Evolutionary conservation across 1,140 invertebrate species (phyloP).

Genomic region (Heliconius hermathena): DNA sequence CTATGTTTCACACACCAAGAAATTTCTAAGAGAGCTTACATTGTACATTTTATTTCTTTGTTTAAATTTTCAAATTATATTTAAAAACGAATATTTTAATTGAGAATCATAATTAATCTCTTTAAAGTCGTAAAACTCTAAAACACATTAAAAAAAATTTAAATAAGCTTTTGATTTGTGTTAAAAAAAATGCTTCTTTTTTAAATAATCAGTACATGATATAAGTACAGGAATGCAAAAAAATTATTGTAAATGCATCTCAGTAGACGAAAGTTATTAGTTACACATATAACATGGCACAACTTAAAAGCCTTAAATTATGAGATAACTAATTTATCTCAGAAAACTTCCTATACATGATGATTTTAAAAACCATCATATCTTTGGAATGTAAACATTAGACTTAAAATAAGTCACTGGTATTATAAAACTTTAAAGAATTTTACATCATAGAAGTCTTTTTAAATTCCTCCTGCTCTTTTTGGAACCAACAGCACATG

Average conservation of each 20-base stretch:
- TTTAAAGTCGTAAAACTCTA: too few species aligned
- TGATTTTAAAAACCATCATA: slow-evolving; percentile 52
- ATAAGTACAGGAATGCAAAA: background rate
- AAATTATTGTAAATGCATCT: background rate
- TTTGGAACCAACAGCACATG: slow-evolving; percentile 62
- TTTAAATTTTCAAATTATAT: background rate
- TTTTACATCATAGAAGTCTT: slow-evolving; percentile 58
- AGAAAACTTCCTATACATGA: slow-evolving; percentile 44
- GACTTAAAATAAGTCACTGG: slow-evolving; percentile 52
- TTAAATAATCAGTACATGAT: background rate
- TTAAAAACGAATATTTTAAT: background rate
- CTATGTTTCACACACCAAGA: slow-evolving; percentile 1
- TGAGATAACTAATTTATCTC: slow-evolving; percentile 37
- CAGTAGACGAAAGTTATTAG: background rate
- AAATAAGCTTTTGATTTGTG: background rate
- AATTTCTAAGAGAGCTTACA: slow-evolving; percentile 6
- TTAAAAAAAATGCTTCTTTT: background rate
- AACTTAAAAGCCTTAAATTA: slow-evolving; percentile 48
- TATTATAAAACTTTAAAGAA: slow-evolving; percentile 32
- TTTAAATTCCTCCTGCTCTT: slow-evolving; percentile 74
- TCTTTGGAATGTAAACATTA: slow-evolving; percentile 60
- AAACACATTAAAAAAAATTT: too few species aligned
- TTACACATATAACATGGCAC: slow-evolving; percentile 45
- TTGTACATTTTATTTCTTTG: background rate
- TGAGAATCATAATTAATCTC: background rate